These are phyloP conservation scores for Mamestra configurata DNA, from an alignment of 1,140 invertebrate species.

Conservation along the genomic window DNA sequence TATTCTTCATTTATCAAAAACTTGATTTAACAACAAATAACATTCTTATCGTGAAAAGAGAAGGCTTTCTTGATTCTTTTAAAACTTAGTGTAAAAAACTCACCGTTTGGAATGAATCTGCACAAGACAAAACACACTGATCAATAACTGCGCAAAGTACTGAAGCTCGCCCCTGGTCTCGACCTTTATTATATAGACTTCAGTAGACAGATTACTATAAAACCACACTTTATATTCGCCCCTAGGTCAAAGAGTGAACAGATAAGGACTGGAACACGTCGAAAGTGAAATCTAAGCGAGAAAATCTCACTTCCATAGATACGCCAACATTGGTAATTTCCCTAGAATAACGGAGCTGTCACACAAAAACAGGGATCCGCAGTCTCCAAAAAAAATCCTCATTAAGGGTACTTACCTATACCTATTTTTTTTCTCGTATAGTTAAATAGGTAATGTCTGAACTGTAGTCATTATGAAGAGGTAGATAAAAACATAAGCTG, in stretches of 20 bases:
- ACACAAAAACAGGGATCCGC: too few species aligned
- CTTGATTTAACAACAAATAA: too few species aligned
- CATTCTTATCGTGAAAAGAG: too few species aligned
- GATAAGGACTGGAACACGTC: not conserved
- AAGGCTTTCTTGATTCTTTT: too few species aligned
- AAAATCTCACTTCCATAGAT: not conserved
- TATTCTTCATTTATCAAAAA: too few species aligned
- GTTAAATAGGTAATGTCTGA: too few species aligned
- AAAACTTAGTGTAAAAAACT: not conserved
- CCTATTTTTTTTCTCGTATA: too few species aligned
- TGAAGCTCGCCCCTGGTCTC: not conserved
- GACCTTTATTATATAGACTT: constrained; percentile 1
- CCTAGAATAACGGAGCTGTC: too few species aligned
- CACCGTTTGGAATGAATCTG: not conserved
- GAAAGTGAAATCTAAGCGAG: not conserved
- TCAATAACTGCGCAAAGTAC: not conserved
- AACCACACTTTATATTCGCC: not conserved
- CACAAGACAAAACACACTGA: not conserved
- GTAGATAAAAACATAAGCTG: too few species aligned
- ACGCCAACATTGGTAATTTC: not conserved
- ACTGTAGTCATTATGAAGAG: too few species aligned
- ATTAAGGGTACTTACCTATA: too few species aligned
- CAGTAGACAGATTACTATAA: not conserved
- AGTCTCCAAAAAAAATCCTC: too few species aligned
- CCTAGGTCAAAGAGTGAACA: not conserved